A percentile compares a stretch with the other conserved stretches of the same genome.
phyloP scores from a whole-genome alignment of 2,888 invertebrate genomes.

The Polyommatus icarus region DNA sequence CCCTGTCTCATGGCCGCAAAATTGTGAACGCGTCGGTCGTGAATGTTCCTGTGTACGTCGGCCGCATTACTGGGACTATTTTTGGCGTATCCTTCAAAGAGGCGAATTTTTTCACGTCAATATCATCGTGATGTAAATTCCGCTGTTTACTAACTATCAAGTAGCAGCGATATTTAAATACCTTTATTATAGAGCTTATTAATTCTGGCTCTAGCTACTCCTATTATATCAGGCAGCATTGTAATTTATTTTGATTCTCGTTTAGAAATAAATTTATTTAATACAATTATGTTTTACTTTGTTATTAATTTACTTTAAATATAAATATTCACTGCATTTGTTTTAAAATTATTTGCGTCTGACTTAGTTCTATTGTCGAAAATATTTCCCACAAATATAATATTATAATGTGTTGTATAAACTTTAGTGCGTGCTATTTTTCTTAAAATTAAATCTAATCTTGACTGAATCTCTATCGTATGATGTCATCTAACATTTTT shows the following conservation, averaged over 20 bases:
- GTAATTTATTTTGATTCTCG: neutral
- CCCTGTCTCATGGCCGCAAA: conserved; percentile 51
- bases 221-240: neutral
- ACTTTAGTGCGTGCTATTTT: neutral
- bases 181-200: neutral
- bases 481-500: conserved; percentile 23
- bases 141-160: neutral
- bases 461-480: neutral
- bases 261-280: neutral
- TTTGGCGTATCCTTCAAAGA: conserved; percentile 14
- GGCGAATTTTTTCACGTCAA: conserved; percentile 9
- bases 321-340: neutral
- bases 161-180: neutral
- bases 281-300: neutral
- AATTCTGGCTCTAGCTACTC: neutral
- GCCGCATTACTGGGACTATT: conserved; percentile 29
- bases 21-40: conserved; percentile 46
- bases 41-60: conserved; percentile 51
- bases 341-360: neutral
- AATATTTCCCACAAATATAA: neutral
- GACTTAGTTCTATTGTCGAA: neutral
- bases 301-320: neutral
- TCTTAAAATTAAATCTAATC: neutral
- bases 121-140: neutral
- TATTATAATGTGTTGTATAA: neutral